Percentiles rank a stretch among this genome's conserved stretches.
phyloP scores from a whole-genome alignment of 2,113 vertebrate species.

The Cinclus cinclus region DNA sequence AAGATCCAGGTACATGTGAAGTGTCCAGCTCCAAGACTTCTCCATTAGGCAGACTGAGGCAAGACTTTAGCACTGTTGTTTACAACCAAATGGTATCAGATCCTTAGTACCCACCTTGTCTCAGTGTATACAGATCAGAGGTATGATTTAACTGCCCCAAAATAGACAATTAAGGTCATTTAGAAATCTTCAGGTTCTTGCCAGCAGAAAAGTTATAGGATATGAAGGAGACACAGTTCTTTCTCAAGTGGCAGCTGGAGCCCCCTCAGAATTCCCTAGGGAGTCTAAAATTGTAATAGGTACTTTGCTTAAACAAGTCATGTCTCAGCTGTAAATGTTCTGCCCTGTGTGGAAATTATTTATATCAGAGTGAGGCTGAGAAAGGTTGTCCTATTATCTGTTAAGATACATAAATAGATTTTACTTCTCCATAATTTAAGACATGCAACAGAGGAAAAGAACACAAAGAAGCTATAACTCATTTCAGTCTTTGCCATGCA shows the following conservation, averaged over 20 bases:
- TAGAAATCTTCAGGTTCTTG: neutral
- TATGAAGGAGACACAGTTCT: neutral
- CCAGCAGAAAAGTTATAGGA: neutral
- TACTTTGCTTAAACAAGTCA: neutral
- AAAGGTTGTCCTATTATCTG: neutral
- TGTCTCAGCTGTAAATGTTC: neutral
- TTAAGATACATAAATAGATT: neutral
- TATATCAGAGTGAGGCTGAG: neutral
- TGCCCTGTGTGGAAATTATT: neutral
- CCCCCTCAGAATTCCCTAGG: neutral
- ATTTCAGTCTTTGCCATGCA: neutral
- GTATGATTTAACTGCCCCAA: neutral
- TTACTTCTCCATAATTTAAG: neutral
- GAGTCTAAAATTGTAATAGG: neutral
- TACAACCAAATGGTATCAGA: neutral
- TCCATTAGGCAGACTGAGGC: neutral
- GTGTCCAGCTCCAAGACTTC: neutral
- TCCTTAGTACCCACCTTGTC: neutral
- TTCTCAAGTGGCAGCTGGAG: neutral
- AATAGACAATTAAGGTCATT: neutral
- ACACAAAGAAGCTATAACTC: neutral
- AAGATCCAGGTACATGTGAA: neutral
- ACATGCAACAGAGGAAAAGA: neutral
- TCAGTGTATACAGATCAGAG: neutral
- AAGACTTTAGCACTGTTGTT: neutral